Evolutionary conservation across 37 sponge, comb jelly and placozoan species (phyloP).

Genomic region (Haliclona indistincta): DNA sequence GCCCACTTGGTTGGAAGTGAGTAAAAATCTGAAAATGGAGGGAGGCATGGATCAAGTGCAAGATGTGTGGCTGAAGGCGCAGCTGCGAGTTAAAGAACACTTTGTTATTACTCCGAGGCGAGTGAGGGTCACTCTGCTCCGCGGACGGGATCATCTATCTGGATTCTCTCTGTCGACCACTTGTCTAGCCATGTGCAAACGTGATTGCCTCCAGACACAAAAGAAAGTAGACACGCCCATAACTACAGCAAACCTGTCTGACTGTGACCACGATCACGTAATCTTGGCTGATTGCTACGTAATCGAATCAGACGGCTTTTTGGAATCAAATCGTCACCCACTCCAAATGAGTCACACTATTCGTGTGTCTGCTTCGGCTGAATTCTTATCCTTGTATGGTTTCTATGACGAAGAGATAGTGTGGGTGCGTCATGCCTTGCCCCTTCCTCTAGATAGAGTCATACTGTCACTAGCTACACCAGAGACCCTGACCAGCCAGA

Average conservation of each 20-base stretch:
- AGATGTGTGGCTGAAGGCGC: neutral
- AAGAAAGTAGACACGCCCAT: neutral
- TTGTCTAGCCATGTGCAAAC: conserved; percentile 1
- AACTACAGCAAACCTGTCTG: neutral
- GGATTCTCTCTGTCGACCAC: neutral
- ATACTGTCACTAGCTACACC: conserved; percentile 9
- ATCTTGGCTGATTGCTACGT: neutral
- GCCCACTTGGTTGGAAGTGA: too few species aligned
- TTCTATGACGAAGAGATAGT: conserved; percentile 46
- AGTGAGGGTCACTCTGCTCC: neutral
- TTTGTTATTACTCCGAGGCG: neutral
- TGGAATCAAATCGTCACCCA: neutral
- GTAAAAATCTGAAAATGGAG: too few species aligned
- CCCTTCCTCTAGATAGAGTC: conserved; percentile 35
- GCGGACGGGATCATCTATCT: neutral
- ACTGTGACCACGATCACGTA: neutral
- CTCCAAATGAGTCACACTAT: neutral
- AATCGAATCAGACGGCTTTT: neutral
- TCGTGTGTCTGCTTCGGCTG: conserved; percentile 19
- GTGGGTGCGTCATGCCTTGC: conserved; percentile 40
- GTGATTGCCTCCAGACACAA: neutral
- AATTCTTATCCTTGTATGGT: conserved; percentile 30
- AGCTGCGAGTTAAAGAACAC: neutral
- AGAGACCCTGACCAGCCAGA: neutral
- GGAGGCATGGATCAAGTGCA: neutral